phyloP scores from a whole-genome alignment of 2,888 invertebrate genomes.

The Catocala fraxini region DNA sequence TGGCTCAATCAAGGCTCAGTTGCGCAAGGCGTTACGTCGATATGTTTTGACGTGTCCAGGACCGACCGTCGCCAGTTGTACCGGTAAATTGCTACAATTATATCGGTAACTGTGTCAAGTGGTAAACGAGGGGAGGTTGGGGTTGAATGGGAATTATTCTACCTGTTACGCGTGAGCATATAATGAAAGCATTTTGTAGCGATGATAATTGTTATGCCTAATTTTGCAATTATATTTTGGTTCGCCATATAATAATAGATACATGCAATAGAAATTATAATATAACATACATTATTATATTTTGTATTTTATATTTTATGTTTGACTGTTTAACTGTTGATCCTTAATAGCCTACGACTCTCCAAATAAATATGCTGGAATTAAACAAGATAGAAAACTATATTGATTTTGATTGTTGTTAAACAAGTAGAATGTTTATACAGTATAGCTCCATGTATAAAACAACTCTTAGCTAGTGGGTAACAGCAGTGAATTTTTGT shows the following conservation, averaged over 20 bases:
- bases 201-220: neutral
- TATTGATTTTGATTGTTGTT: too few relatives aligned
- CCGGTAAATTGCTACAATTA: constrained; percentile 83
- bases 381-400: too few relatives aligned
- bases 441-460: too few relatives aligned
- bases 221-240: constrained; percentile 1
- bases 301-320: too few relatives aligned
- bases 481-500: too few relatives aligned
- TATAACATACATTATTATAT: too few relatives aligned
- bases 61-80: constrained; percentile 58
- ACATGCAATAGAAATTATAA: too few relatives aligned
- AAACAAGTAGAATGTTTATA: too few relatives aligned
- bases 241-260: neutral
- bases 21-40: constrained; percentile 76
- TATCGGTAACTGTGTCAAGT: constrained; percentile 81
- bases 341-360: too few relatives aligned
- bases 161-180: neutral
- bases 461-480: too few relatives aligned
- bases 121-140: constrained; percentile 62
- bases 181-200: neutral
- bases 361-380: too few relatives aligned
- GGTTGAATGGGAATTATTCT: constrained; percentile 34
- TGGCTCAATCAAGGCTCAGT: constrained; percentile 77
- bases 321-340: too few relatives aligned
- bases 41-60: constrained; percentile 82